Base-by-base conservation (phyloP, 2,797 vertebrate genomes). In the Trachurus trachurus region DNA sequence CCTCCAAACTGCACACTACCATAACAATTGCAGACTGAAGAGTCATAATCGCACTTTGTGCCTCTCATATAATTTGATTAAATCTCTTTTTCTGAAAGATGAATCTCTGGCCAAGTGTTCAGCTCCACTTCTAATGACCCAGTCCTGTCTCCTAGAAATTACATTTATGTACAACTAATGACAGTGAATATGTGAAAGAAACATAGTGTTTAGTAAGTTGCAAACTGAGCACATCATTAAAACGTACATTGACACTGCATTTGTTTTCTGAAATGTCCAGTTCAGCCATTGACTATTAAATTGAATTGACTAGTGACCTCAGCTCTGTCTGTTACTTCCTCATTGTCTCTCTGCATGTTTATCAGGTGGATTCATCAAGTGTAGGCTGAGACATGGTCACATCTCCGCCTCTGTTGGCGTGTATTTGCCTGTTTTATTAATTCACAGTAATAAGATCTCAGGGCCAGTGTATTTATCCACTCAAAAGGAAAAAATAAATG, bases 401-500 rank as follows among this genome's bases (percentile, higher is more conserved):
- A 47, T 17, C 44, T 19, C 17, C 6, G 16, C 8, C 44, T 47
- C 44, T 17, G 5, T 47, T 47, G 17, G 15, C 5, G 15, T 34
- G 31, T 31, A 31, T 31, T 31, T 31, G 31, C 6, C 6, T 31
- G 5, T 31, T 31, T 34, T 34, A 34, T 34, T 34, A 34, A 34
- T 4, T 34, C 5, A 6, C 31, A 34, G 31, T 34, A 34, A 1
- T 34, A 6, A 34, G 31, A 1, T 34, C 31, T 34, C 31, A 34
- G 31, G 31, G 31, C 31, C 31, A 34, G 5, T 6, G 6, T 34
- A 34, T 34, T 34, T 31, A 9, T 19, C 59, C 39, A 53, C 60
- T 70, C 11, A 69, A 26, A 26, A 21, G 39, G 26, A 26, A 16
- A 64, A 66, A 78, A 22, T 21, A 59, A 65, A 54, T 5, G 21